Base-by-base conservation (phyloP, 2,797 vertebrate genomes). In the Threskiornis aethiopicus region DNA sequence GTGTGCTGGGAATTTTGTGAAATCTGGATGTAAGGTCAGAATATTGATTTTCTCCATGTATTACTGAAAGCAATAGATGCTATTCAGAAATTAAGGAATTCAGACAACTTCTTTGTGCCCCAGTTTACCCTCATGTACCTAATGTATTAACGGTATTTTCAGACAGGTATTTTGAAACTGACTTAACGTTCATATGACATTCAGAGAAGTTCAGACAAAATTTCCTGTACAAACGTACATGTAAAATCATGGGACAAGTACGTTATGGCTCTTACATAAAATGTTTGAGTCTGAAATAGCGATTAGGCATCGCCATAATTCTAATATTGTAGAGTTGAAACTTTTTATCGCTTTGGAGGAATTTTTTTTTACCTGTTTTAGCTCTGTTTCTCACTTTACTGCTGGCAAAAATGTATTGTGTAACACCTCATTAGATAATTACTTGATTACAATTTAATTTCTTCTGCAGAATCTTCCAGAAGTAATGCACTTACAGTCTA, bases 401-500 rank as follows among this genome's bases (percentile, higher is more conserved):
- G 58, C 58, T 81, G 41, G 31, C 11, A 37, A 92, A 69, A 96
- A 84, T 75, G 26, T 62, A 72, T 87, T 84, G 62, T 64, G 52
- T 89, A 86, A 93, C 66, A 91, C 66, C n/a, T 95, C 92, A 93
- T 95, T 96, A 95, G 84, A 72, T 94, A 96, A 96, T 96, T 95
- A 85, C 49, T 90, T 96, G 73, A 96, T 96, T 94, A 88, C 72
- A 84, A 65, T 93, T 94, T 94, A 76, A 89, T 95, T 95, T 88
- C 46, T 94, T 92, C 37, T 61, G 33, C 37, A 88, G 54, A 92
- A 80, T 84, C 41, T 91, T 94, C 61, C 79, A 92, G 78, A 72
- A 89, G 22, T 80, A 95, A 93, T 83, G 44, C 46, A 73, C 67
- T 92, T 89, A 58, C 3, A 72, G 58, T 29, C 52, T 80, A 85